These are phyloP conservation scores for Sceloporus tristichus DNA, from an alignment of 2,113 vertebrate genomes.

Conservation along the genomic window DNA sequence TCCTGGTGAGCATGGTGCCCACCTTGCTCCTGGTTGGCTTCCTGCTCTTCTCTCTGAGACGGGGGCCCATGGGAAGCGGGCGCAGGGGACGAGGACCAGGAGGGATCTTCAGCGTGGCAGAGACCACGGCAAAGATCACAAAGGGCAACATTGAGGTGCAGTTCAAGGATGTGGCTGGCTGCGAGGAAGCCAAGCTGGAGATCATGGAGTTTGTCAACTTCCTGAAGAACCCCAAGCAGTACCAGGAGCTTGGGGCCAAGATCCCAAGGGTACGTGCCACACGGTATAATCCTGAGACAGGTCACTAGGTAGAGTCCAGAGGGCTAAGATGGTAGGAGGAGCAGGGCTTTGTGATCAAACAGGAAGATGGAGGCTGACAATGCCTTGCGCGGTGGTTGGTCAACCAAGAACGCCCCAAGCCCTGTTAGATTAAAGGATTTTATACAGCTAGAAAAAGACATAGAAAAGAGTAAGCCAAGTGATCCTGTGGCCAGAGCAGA, in stretches of 20 bases:
- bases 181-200: conserved; percentile 96
- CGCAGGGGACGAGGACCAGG: conserved; percentile 92
- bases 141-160: conserved; percentile 96
- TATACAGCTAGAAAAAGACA: neutral
- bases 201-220: conserved; percentile 99
- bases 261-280: conserved; percentile 89
- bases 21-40: conserved; percentile 91
- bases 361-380: neutral
- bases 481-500: too few relatives aligned
- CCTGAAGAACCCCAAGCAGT: conserved; percentile 97
- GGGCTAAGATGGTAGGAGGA: too few relatives aligned
- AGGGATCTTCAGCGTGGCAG: conserved; percentile 94
- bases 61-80: conserved; percentile 86
- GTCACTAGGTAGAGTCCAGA: too few relatives aligned
- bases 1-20: conserved; percentile 93
- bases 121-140: conserved; percentile 96
- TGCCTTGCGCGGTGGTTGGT: neutral
- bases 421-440: neutral
- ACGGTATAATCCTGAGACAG: too few relatives aligned
- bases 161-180: conserved; percentile 98
- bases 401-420: neutral
- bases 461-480: too few relatives aligned
- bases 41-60: conserved; percentile 90
- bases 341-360: too few relatives aligned
- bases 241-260: conserved; percentile 96